Conservation (phyloP, 2,113 vertebrate genomes). For the Istiophorus platypterus region DNA sequence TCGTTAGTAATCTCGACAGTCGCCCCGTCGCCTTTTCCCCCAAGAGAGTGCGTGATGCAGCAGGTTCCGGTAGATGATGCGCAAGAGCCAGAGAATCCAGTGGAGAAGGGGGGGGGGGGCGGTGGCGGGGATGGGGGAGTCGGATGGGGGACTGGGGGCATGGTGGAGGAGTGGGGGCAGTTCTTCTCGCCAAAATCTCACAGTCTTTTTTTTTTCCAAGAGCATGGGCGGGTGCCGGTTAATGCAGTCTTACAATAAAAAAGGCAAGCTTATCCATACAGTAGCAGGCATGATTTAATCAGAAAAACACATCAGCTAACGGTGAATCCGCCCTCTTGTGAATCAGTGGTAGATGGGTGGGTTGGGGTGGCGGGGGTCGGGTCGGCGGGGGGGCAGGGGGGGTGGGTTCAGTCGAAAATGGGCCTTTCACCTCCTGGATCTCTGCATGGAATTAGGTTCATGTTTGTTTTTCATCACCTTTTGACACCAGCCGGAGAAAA, state of each 20-base stretch:
- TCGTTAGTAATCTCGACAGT: background rate
- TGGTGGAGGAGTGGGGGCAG: no score
- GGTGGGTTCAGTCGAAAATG: conserved; percentile 47
- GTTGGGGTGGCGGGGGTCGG: no score
- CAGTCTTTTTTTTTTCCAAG: conserved; percentile 47
- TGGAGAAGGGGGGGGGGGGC: background rate
- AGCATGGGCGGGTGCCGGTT: conserved; percentile 56
- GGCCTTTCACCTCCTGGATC: conserved; percentile 28
- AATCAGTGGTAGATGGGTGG: no score
- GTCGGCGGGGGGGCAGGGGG: no score
- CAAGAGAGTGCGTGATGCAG: conserved; percentile 44
- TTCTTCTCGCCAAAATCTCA: conserved; percentile 36
- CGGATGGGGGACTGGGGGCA: no score
- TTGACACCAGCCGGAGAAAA: conserved; percentile 54
- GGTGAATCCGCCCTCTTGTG: conserved; percentile 12
- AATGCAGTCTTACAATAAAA: conserved; percentile 67
- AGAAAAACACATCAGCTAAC: conserved; percentile 16
- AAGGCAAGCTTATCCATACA: conserved; percentile 71
- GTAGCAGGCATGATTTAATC: conserved; percentile 55
- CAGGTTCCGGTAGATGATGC: conserved; percentile 30
- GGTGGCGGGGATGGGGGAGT: no score
- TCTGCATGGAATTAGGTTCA: conserved; percentile 49
- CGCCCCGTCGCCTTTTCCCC: conserved; percentile 1
- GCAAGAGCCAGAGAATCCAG: conserved; percentile 28
- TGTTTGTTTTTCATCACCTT: conserved; percentile 47